Percentiles rank a stretch among this genome's conserved stretches.
Evolutionary conservation across 2,797 vertebrate genomes (phyloP).

Genomic region (Neomorphus geoffroyi): DNA sequence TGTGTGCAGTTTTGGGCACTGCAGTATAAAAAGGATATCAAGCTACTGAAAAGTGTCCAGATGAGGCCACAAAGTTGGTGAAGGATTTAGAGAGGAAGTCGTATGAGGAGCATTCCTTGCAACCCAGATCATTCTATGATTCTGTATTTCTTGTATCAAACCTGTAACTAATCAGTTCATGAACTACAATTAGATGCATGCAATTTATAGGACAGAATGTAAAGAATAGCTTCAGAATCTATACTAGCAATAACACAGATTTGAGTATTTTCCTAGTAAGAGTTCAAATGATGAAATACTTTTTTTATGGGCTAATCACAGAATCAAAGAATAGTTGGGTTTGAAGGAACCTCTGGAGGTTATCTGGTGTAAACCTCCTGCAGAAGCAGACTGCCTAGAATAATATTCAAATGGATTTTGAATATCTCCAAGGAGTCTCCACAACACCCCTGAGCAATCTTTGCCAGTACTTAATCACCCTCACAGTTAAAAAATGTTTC

Average conservation of each 20-base stretch:
- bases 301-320: not conserved
- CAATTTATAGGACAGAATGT: not conserved
- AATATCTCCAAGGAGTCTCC: not conserved
- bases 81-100: no score
- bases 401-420: not conserved
- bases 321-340: not conserved
- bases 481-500: not conserved
- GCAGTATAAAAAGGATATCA: no score
- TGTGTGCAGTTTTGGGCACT: no score
- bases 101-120: no score
- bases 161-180: not conserved
- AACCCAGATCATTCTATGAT: no score
- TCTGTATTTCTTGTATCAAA: not conserved
- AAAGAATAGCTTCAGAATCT: not conserved
- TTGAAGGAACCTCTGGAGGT: not conserved
- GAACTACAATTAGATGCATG: not conserved
- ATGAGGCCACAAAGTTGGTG: no score
- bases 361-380: rapidly evolving
- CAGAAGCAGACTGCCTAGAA: not conserved
- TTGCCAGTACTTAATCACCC: not conserved
- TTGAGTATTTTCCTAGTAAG: not conserved
- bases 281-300: not conserved
- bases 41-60: no score
- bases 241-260: not conserved
- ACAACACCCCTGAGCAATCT: not conserved